Conservation (phyloP, 1,140 invertebrate species). For the Uloborus diversus region DNA sequence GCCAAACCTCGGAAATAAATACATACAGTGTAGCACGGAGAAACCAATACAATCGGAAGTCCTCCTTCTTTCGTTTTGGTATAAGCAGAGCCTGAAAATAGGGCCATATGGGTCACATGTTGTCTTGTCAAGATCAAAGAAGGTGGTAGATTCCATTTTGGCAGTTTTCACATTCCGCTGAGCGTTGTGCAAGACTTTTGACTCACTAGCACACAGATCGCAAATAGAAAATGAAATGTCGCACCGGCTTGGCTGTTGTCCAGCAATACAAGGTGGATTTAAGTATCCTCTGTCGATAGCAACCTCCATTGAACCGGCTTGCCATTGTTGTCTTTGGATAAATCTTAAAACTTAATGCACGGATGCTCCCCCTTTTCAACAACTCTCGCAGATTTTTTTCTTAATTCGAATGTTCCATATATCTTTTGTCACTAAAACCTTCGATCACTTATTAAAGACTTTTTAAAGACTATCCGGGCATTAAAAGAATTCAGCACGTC, state of each 20-base stretch:
- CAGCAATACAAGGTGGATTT: constrained; percentile 4
- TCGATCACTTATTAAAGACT: no score
- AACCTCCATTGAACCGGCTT: no score
- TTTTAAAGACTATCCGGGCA: no score
- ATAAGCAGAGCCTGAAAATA: constrained; percentile 38
- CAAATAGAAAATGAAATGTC: constrained; percentile 46
- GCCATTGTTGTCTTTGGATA: no score
- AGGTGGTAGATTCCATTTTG: constrained; percentile 32
- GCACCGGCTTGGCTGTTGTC: background rate
- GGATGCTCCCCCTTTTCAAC: no score
- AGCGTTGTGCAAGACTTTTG: constrained; percentile 3
- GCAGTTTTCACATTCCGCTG: constrained; percentile 23
- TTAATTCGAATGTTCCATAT: no score
- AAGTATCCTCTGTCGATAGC: no score
- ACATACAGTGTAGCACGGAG: no score
- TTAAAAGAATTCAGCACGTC: no score
- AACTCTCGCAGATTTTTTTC: no score
- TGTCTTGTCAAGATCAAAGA: constrained; percentile 40
- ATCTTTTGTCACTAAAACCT: no score
- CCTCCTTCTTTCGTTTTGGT: background rate
- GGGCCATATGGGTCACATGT: constrained; percentile 30
- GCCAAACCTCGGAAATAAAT: background rate
- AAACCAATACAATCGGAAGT: constrained; percentile 16
- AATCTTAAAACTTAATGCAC: no score
- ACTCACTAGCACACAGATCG: background rate